Conservation (phyloP, 2,113 vertebrate genomes). For the Lepisosteus osseus region DNA sequence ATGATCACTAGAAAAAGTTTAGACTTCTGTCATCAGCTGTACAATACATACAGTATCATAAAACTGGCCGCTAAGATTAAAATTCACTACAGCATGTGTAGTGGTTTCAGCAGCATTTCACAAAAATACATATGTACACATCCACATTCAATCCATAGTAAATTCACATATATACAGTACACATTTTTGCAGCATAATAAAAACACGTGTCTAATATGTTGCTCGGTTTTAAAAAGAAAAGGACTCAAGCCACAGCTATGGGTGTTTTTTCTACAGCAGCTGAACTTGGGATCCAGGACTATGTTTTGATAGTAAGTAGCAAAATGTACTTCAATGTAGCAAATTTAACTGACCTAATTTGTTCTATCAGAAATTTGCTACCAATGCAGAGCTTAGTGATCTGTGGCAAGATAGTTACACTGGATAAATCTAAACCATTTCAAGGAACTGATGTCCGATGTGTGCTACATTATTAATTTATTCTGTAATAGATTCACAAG, state of each 20-base stretch:
- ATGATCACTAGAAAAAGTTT: constrained; percentile 92
- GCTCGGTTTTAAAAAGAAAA: constrained; percentile 56
- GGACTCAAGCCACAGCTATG: constrained; percentile 64
- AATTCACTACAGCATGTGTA: constrained; percentile 74
- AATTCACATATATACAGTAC: constrained; percentile 85
- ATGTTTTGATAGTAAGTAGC: constrained; percentile 60
- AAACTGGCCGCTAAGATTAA: constrained; percentile 84
- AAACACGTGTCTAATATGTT: constrained; percentile 75
- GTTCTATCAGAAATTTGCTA: constrained; percentile 57
- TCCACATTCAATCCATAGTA: constrained; percentile 80
- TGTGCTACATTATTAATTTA: constrained; percentile 29
- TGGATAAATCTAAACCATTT: constrained; percentile 27
- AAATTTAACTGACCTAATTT: constrained; percentile 35
- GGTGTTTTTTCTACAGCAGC: constrained; percentile 60
- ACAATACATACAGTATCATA: constrained; percentile 95
- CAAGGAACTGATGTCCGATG: constrained; percentile 18
- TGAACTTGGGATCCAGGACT: constrained; percentile 52
- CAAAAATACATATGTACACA: constrained; percentile 86
- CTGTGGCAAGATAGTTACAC: not conserved
- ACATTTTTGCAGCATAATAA: constrained; percentile 78
- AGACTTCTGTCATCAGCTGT: constrained; percentile 86
- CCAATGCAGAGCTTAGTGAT: constrained; percentile 62
- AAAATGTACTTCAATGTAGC: constrained; percentile 72
- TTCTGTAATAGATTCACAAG: constrained; percentile 14
- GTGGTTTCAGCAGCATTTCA: constrained; percentile 82